Evolutionary conservation across 2,797 vertebrate genomes (phyloP).

Genomic region (Knipowitschia caucasica): DNA sequence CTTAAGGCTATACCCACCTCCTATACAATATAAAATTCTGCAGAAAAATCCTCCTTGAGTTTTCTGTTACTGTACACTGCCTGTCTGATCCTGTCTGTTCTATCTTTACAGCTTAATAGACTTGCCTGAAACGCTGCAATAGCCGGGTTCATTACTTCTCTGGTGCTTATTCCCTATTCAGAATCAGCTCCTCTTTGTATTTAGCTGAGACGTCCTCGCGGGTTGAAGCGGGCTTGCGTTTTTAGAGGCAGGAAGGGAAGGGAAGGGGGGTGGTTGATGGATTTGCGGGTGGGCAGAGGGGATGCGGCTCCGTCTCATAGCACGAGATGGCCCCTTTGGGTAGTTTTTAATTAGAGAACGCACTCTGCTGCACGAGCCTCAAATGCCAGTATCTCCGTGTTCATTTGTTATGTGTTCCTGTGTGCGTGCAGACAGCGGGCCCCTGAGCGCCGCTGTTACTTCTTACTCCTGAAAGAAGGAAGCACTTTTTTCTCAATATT

Average conservation of each 20-base stretch:
- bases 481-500: constrained; percentile 23
- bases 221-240: not conserved
- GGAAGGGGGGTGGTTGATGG: constrained; percentile 19
- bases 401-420: constrained; percentile 47
- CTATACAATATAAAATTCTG: too few relatives aligned
- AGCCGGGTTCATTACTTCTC: constrained; percentile 34
- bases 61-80: not conserved
- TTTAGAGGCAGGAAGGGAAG: too few relatives aligned
- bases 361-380: constrained; percentile 40
- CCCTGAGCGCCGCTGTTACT: constrained; percentile 20
- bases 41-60: too few relatives aligned
- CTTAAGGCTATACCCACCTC: too few relatives aligned
- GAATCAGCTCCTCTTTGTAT: constrained; percentile 15
- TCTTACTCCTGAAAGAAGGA: constrained; percentile 12
- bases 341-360: constrained; percentile 66
- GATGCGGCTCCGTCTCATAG: constrained; percentile 48
- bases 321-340: constrained; percentile 52
- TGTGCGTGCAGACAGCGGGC: constrained; percentile 17
- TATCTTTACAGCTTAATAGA: not conserved
- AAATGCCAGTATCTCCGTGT: constrained; percentile 36
- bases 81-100: not conserved
- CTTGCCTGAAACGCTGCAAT: constrained; percentile 1
- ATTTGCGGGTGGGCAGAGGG: constrained; percentile 36
- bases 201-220: constrained; percentile 30
- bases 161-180: constrained; percentile 32